Evolutionary conservation across 2,113 vertebrate genomes (phyloP).

Genomic region (Capreolus pygargus): DNA sequence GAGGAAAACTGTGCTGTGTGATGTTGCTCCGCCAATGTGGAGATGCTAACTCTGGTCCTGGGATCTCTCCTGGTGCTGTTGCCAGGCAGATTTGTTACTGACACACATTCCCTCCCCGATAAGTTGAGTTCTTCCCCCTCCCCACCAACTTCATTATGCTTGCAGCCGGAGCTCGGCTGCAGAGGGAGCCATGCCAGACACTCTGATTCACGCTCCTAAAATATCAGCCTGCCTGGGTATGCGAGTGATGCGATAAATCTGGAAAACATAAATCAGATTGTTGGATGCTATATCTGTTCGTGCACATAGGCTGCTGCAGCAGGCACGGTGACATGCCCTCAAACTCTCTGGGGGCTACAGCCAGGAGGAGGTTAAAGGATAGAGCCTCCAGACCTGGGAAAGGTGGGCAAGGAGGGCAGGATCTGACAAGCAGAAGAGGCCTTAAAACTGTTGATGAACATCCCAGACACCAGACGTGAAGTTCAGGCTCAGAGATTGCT

Average conservation of each 20-base stretch:
- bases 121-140: slow-evolving; percentile 39
- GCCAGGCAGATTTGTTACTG: slow-evolving; percentile 61
- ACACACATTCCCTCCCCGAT: slow-evolving; percentile 54
- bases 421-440: neutral
- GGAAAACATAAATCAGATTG: slow-evolving; percentile 62
- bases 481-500: neutral
- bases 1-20: neutral
- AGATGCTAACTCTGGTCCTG: slow-evolving; percentile 18
- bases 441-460: neutral
- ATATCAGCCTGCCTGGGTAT: slow-evolving; percentile 59
- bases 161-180: slow-evolving; percentile 42
- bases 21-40: slow-evolving; percentile 3
- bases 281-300: slow-evolving; percentile 10
- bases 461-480: neutral
- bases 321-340: neutral
- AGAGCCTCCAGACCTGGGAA: neutral
- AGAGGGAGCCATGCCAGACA: slow-evolving; percentile 59
- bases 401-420: neutral
- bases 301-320: neutral
- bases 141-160: slow-evolving; percentile 52
- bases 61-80: slow-evolving; percentile 39
- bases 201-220: slow-evolving; percentile 58
- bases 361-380: neutral
- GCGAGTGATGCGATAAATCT: slow-evolving; percentile 54
- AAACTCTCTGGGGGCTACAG: too few relatives aligned